A percentile compares a stretch with the other conserved stretches of the same genome.
Evolutionary conservation across 2,113 vertebrate genomes (phyloP).

Genomic region (Ibidorhyncha struthersii): DNA sequence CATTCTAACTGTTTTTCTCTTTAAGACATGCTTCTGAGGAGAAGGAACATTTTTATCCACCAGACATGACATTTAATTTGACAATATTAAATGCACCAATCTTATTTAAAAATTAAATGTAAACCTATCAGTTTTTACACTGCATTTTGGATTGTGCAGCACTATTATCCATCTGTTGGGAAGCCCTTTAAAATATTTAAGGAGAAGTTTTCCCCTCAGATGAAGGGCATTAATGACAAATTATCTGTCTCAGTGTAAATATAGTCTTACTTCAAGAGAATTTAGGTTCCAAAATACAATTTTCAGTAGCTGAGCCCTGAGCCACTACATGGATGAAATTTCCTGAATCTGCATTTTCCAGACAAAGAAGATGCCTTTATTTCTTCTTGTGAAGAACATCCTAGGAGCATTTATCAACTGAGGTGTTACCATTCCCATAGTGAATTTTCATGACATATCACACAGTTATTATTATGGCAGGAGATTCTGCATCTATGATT

Average conservation of each 20-base stretch:
- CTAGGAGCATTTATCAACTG: not conserved
- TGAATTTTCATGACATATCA: not conserved
- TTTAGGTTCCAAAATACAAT: not conserved
- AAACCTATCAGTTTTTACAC: not conserved
- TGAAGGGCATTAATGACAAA: not conserved
- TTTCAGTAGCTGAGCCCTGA: not conserved
- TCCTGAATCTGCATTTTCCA: not conserved
- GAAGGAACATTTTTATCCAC: not conserved
- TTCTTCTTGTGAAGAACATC: not conserved
- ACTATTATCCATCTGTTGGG: slow-evolving; percentile 10
- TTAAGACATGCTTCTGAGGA: not conserved
- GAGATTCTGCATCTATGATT: not conserved
- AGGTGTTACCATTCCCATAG: not conserved
- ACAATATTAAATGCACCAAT: not conserved
- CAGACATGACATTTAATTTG: slow-evolving; percentile 7
- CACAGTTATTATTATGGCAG: not conserved
- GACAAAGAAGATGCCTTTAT: not conserved
- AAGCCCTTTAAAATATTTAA: slow-evolving; percentile 24
- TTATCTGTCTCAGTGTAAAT: not conserved
- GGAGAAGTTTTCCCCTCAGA: not conserved
- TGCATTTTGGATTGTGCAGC: not conserved
- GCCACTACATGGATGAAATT: not conserved
- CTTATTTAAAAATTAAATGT: not conserved
- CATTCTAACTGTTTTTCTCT: not conserved
- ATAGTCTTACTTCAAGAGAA: not conserved